Evolutionary conservation across 2,888 invertebrate species (phyloP), one percentile per base, ranked within the genome.

Genomic region (Chaetogeoica ovagalla): DNA sequence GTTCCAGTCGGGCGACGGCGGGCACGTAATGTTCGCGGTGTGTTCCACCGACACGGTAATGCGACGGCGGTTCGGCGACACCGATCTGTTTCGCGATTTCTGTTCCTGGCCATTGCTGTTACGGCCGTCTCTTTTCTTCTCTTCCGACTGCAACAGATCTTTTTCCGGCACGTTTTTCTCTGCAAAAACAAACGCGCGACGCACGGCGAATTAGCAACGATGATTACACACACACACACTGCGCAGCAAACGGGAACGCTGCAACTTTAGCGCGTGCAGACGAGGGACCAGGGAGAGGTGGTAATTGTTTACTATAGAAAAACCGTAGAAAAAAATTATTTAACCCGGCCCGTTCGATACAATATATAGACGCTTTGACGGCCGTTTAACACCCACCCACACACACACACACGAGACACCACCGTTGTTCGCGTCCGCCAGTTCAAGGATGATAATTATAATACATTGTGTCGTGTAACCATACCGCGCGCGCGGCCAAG

Each of bases 1-100:
- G 82, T 81, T 83, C 84, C 81, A 79, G 39, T 79, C 70, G 4
- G 70, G 79, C 4, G 70, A 55, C 48, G 77, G 70, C 0, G 69
- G 69, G 21, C 52, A 62, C 11, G 43, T 9, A 0, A 52, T 52
- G 2, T 55, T 2, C 5, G 48, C 23, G 43, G 70, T 19, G 9
- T 48, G 8, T 23, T 69, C 60, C 7, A 19, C 57, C n/a, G 55
- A 13, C 23, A 19, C 62, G 1, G 21, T n/a, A 11, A 48, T 11
- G 13, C 48, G 48, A 13, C 30, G 39, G 23, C 11, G 48, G 8
- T 6, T n/a, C 17, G 70, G 79, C 9, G 70, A 79, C 13, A 37
- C 68, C 5, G 76, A 21, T 30, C 69, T 52, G 23, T 57, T 39
- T 9, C 70, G 60, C 1, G 19, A 55, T 21, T 55, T 23, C 21